Base-by-base conservation (phyloP, 2,888 invertebrate species). In the Drosophila robusta region DNA sequence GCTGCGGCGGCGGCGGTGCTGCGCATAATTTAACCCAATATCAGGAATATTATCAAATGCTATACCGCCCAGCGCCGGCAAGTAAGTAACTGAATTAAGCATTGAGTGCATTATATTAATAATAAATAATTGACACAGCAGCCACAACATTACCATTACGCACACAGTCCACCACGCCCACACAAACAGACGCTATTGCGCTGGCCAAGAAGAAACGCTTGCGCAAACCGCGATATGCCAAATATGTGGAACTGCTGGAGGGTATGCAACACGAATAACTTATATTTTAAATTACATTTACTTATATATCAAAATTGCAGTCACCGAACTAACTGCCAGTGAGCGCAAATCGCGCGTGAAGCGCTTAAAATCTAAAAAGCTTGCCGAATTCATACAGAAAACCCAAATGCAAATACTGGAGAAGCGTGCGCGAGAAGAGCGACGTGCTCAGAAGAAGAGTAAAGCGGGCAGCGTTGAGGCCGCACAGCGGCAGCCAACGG, bases 221-320 rank as follows among this genome's bases (percentile, higher is more conserved):
- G 67, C 70, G 69, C 22, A 89, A 81, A 70, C 82, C 88, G 0
- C 83, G 79, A 9, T 92, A 91, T 54, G 93, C 94, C 78, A 94
- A 94, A 88, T 95, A 94, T 92, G 94, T 95, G 9, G 96, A 96
- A 89, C 91, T 96, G 8, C 91, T 96, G 70, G 94, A 95, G 93
- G 95, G 96, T 96, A 91, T 78, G 90, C 56, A 4, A 1, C 22
- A 12, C 32, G 12, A 26, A 34, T 5, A 51, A n/a, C 2, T 4
- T 6, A 51, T 9, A 9, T 14, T 11, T 11, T 0, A 14, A 5
- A n/a, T 11, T 22, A 34, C 8, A 34, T 4, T 26, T 0, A 3
- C 1, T 29, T 24, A 12, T 24, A n/a, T 49, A 32, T 29, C 14
- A 8, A 0, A 4, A 4, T 16, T 26, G 22, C 78, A 96, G 96